Conservation (phyloP, 2,888 invertebrate genomes). For the Apodemia zela region DNA sequence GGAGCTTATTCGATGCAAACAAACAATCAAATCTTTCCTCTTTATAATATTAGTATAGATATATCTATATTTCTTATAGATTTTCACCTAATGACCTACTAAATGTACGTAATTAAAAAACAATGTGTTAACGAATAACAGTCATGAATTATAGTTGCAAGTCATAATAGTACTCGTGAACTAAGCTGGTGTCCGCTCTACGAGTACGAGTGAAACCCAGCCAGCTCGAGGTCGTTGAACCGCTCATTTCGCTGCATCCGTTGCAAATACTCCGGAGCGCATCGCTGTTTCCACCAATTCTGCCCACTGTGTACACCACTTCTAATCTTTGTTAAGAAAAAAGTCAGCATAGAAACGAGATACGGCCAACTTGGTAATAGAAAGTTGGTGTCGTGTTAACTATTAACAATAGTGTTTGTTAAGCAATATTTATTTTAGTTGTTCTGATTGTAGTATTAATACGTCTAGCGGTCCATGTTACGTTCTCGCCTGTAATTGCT, state of each 20-base stretch:
- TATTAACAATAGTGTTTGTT: slow-evolving; percentile 28
- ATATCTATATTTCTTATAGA: background rate
- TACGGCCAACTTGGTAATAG: slow-evolving; percentile 47
- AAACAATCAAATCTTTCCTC: too few relatives aligned
- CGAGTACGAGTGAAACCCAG: slow-evolving; percentile 76
- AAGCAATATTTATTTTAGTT: slow-evolving; percentile 16
- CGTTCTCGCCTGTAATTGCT: background rate
- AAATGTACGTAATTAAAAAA: slow-evolving; percentile 3
- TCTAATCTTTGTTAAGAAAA: slow-evolving; percentile 52
- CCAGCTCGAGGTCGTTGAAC: slow-evolving; percentile 72
- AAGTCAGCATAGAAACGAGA: slow-evolving; percentile 62
- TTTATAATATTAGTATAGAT: too few relatives aligned
- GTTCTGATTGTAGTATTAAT: background rate
- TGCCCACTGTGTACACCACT: slow-evolving; percentile 59
- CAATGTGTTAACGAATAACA: background rate
- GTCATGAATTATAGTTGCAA: slow-evolving; percentile 13
- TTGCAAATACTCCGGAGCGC: slow-evolving; percentile 75
- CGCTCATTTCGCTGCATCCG: slow-evolving; percentile 79
- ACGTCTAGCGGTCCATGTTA: background rate
- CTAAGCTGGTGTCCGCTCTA: slow-evolving; percentile 60
- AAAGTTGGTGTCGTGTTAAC: slow-evolving; percentile 34
- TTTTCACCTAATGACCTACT: slow-evolving; percentile 1
- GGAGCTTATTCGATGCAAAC: too few relatives aligned
- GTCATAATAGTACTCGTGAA: slow-evolving; percentile 69
- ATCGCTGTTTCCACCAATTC: slow-evolving; percentile 68